Conservation (phyloP, 1,140 invertebrate species). For the Lerema accius region DNA sequence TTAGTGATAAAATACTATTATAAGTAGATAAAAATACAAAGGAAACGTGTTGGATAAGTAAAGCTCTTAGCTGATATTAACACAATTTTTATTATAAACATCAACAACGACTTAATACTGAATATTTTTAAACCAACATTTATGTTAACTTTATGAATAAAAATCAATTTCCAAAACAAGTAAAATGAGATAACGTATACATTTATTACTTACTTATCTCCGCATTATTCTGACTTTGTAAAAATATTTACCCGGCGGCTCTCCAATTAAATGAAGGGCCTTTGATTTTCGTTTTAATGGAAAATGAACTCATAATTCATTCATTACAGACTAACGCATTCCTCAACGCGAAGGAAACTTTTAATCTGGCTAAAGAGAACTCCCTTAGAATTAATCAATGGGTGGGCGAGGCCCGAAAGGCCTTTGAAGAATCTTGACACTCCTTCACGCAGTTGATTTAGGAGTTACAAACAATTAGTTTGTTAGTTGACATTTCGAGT, state of each 20-base stretch:
- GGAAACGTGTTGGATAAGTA: not conserved
- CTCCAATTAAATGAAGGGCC: constrained; percentile 12
- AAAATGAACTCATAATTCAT: constrained; percentile 49
- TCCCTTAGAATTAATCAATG: constrained; percentile 57
- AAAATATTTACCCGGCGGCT: constrained; percentile 8
- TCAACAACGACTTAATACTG: not conserved
- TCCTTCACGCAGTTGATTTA: constrained; percentile 30
- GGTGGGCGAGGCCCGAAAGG: constrained; percentile 22
- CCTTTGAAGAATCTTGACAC: constrained; percentile 46
- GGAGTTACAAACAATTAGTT: constrained; percentile 11
- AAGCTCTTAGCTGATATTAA: not conserved
- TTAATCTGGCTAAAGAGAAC: constrained; percentile 61
- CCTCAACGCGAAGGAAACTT: constrained; percentile 56
- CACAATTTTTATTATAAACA: not conserved
- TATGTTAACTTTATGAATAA: too few species aligned
- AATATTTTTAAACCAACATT: too few species aligned
- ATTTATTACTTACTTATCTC: constrained; percentile 1
- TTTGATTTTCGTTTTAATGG: constrained; percentile 37
- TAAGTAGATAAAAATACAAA: not conserved
- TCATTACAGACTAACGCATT: constrained; percentile 67
- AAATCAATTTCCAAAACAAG: not conserved
- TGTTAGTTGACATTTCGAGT: not conserved
- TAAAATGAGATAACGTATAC: not conserved
- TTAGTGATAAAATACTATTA: not conserved
- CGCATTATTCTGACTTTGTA: constrained; percentile 7